phyloP scores from a whole-genome alignment of 2,113 vertebrate genomes.

The Panurus biarmicus region DNA sequence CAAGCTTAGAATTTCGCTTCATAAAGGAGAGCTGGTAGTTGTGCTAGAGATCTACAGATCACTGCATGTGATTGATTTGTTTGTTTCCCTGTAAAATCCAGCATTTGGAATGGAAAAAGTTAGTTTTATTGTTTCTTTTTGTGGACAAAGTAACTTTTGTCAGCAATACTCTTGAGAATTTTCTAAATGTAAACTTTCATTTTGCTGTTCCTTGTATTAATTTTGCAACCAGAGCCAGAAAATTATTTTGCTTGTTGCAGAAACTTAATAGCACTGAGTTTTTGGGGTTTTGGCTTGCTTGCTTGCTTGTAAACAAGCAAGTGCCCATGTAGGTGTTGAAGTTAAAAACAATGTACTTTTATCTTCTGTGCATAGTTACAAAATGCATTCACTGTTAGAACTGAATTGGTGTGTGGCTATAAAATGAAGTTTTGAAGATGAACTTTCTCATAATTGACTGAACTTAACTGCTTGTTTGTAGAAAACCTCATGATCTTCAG shows the following conservation, averaged over 20 bases:
- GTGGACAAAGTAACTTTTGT: neutral
- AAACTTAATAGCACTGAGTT: neutral
- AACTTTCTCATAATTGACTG: neutral
- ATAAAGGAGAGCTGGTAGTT: neutral
- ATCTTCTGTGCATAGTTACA: neutral
- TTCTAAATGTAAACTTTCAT: neutral
- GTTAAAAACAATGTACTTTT: neutral
- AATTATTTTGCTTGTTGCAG: neutral
- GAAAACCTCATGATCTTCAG: conserved; percentile 80
- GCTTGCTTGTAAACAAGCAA: neutral
- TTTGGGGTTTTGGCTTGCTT: neutral
- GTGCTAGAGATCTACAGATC: neutral
- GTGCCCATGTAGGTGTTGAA: neutral
- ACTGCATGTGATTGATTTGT: neutral
- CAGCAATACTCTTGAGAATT: neutral
- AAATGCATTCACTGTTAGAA: neutral
- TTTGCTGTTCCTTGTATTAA: neutral
- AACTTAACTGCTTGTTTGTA: conserved; percentile 23
- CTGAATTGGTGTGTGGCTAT: neutral
- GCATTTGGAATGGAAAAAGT: neutral
- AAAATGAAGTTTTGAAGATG: neutral
- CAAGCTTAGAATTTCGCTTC: neutral
- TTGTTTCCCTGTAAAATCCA: neutral
- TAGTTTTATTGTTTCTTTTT: neutral
- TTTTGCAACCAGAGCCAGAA: neutral